Evolutionary conservation across 2,797 vertebrate species (phyloP).

Genomic region (Sebastes minor): DNA sequence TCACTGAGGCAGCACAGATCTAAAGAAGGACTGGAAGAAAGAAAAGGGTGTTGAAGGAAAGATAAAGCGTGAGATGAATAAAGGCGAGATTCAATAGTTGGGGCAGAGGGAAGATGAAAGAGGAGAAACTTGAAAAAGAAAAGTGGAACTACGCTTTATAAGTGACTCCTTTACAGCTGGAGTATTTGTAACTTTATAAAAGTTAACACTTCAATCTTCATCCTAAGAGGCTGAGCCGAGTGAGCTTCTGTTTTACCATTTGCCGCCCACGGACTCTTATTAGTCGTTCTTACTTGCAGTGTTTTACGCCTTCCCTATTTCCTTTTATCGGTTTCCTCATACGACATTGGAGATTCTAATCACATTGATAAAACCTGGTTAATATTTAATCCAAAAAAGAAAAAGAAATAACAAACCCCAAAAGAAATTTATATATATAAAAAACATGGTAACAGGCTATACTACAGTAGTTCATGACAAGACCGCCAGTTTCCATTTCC

Average conservation of each 20-base stretch:
- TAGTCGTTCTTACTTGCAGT: background rate
- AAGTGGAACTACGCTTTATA: constrained; percentile 1
- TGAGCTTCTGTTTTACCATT: background rate
- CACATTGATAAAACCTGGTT: background rate
- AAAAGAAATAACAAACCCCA: background rate
- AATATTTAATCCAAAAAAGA: background rate
- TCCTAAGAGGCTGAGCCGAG: background rate
- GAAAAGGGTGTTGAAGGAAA: constrained; percentile 9
- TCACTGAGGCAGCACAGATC: constrained; percentile 36
- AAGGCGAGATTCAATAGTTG: constrained; percentile 26
- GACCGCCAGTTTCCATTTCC: background rate
- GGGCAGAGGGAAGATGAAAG: constrained; percentile 34
- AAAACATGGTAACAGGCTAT: too few species aligned
- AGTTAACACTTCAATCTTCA: background rate
- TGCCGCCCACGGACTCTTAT: background rate
- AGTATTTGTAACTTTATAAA: constrained; percentile 10
- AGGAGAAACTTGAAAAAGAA: constrained; percentile 28
- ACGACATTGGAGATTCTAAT: background rate
- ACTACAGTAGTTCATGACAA: background rate
- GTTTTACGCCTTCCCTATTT: background rate
- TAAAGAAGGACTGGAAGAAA: constrained; percentile 20
- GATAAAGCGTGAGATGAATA: constrained; percentile 34
- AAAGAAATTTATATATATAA: background rate
- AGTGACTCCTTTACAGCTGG: background rate
- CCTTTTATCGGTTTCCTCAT: background rate